Base-by-base conservation (phyloP, 1,140 invertebrate species). In the Drosophila punjabiensis region DNA sequence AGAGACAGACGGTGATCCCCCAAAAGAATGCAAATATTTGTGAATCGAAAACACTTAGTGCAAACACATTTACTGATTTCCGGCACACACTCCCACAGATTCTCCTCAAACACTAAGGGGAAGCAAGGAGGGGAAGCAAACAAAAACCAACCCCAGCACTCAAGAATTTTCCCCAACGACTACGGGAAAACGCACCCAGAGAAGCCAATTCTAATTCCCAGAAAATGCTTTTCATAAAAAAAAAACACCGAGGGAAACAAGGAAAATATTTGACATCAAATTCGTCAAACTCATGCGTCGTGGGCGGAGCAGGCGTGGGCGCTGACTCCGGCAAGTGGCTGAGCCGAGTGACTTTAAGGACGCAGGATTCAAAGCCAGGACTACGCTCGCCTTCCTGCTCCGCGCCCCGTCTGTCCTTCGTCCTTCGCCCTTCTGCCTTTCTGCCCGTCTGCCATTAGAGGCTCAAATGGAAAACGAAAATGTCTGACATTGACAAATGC, bases 401-500 rank as follows among this genome's bases (percentile, higher is more conserved):
- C 73, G 10, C n/a, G 28, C 43, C 10, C 4, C 18, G 37, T 37
- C 47, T 50, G 64, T 53, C 70, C 43, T 66, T 63, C 78, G 64
- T 53, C 70, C 43, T 66, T 63, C 78, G 70, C 81, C 78, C 64
- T 81, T 35, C 52, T 52, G 74, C 82, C 76, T 67, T 89, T 73
- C 66, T 37, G 67, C 55, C 67, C 59, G 75, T 70, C 82, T 89
- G 76, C 89, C 80, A 79, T 92, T 91, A 86, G 83, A 92, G 85
- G 76, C 85, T 84, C 73, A 91, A 93, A 87, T 82, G 92, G 81
- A 92, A 92, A 93, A 93, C 91, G 92, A 93, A 93, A 92, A 93
- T 93, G 92, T 91, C 92, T 93, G 92, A 93, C 92, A 93, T 93
- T 93, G 92, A 93, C 92, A 93, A 93, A 93, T 93, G 92, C 80